Evolutionary conservation across 1,140 invertebrate genomes (phyloP), one percentile per base, ranked within the genome.

Genomic region (Vollenhovia emeryi): DNA sequence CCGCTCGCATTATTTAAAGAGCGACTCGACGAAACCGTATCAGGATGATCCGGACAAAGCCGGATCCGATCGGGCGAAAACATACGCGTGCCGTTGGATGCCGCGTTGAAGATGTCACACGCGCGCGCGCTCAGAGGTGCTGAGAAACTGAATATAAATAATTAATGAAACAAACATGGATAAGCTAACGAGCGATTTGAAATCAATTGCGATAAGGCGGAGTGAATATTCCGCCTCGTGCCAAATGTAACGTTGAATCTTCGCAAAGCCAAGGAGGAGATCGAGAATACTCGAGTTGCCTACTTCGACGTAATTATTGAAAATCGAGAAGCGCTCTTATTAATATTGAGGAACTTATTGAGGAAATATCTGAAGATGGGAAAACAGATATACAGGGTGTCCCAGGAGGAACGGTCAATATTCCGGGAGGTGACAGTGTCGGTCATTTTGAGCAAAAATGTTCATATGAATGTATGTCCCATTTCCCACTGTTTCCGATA

Each of bases 1-100:
- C 13, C 4, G 21, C 43, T 78, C 6, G 13, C 27, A 78, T 64
- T 78, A 50, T 64, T 76, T 33, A 21, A 43, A 78, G 40, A 50
- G n/a, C 30, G 30, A 64, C 27, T 64, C 60, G 27, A 33, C 33
- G 6, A 76, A 27, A 33, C 3, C 27, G 11, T 48, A 24, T 78
- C n/a, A 15, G 8, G 6, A 24, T 62, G 33, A 76, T 76, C 27
- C 30, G n/a, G n/a, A 48, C 27, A 50, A 64, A 62, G 57, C 3
- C 2, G 40, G 6, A 21, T 64, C 13, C 6, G 18, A 62, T 6
- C 27, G 40, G 43, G 40, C 11, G 40, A 78, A 48, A 64, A 62
- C 2, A 24, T 33, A 64, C 7, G 40, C n/a, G 33, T 27, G n/a
- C 21, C n/a, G 1, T 43, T 59, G 15, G 15, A 15, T 15, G n/a